phyloP scores from a whole-genome alignment of 2,888 invertebrate species.

The Amblyteles armatorius region DNA sequence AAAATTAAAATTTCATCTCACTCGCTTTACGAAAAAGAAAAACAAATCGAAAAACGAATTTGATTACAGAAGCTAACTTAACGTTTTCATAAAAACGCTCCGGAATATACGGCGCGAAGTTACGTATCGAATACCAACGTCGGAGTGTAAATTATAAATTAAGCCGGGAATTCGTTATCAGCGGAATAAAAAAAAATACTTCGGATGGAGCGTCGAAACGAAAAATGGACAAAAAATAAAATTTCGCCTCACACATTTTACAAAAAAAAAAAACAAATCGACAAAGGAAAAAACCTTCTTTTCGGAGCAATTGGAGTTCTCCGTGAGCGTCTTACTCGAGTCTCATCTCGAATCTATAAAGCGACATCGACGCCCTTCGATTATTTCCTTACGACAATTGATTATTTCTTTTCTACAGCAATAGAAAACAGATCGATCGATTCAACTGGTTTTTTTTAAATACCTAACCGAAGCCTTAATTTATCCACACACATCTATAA shows the following conservation, averaged over 20 bases:
- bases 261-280: neutral
- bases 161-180: neutral
- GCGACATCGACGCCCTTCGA: too few relatives aligned
- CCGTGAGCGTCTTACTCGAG: too few relatives aligned
- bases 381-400: too few relatives aligned
- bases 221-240: too few relatives aligned
- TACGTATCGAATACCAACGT: neutral
- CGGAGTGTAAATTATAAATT: neutral
- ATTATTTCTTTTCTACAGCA: neutral
- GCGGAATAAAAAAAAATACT: too few relatives aligned
- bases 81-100: neutral
- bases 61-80: neutral
- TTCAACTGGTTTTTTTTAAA: slow-evolving; percentile 30
- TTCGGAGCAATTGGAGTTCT: too few relatives aligned
- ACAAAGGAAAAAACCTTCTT: neutral
- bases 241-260: too few relatives aligned
- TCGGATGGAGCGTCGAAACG: too few relatives aligned
- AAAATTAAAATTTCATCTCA: too few relatives aligned
- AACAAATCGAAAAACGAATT: neutral
- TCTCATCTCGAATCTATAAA: too few relatives aligned
- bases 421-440: slow-evolving; percentile 54
- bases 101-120: neutral
- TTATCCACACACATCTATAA: slow-evolving; percentile 40
- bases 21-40: too few relatives aligned
- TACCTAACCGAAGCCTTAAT: slow-evolving; percentile 54